Percentiles rank a stretch among this genome's conserved stretches.
phyloP scores from a whole-genome alignment of 2,888 invertebrate genomes.

The Zonitis immaculata region DNA sequence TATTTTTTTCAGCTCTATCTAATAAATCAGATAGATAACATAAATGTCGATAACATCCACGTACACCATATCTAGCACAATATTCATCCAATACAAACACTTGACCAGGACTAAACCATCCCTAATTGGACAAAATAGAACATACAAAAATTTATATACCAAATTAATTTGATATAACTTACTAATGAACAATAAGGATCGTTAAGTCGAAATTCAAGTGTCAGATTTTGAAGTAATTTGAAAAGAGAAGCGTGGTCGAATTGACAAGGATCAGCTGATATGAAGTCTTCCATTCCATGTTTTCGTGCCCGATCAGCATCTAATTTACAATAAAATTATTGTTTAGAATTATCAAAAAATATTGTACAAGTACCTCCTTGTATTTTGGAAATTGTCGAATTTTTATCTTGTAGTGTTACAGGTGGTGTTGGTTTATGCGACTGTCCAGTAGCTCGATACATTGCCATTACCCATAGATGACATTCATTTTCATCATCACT shows the following conservation, averaged over 20 bases:
- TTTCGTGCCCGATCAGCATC: conserved; percentile 95
- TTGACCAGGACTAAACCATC: conserved; percentile 99
- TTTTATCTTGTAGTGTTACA: conserved; percentile 70
- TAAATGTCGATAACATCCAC: conserved; percentile 95
- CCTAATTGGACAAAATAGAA: no score
- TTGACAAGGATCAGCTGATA: conserved; percentile 97
- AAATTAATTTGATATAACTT: conserved; percentile 46
- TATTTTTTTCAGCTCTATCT: conserved; percentile 85
- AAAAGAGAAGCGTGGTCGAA: conserved; percentile 94
- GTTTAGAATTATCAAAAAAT: no score
- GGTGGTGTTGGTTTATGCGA: conserved; percentile 98
- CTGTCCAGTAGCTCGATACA: conserved; percentile 99
- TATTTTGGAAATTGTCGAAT: conserved; percentile 78
- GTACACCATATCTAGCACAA: conserved; percentile 94
- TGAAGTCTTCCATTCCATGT: conserved; percentile 99
- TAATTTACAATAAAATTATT: conserved; percentile 41
- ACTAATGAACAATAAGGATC: conserved; percentile 99
- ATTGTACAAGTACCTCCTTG: conserved; percentile 78
- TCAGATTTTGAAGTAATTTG: conserved; percentile 84
- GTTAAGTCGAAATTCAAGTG: conserved; percentile 90
- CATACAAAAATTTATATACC: no score
- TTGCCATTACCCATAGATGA: conserved; percentile 98
- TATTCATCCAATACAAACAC: conserved; percentile 98
- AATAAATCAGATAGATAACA: conserved; percentile 93
- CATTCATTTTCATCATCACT: conserved; percentile 97